A percentile compares a stretch with the other conserved stretches of the same genome.
phyloP scores from a whole-genome alignment of 2,888 invertebrate species.

The Crossocerus cetratus region DNA sequence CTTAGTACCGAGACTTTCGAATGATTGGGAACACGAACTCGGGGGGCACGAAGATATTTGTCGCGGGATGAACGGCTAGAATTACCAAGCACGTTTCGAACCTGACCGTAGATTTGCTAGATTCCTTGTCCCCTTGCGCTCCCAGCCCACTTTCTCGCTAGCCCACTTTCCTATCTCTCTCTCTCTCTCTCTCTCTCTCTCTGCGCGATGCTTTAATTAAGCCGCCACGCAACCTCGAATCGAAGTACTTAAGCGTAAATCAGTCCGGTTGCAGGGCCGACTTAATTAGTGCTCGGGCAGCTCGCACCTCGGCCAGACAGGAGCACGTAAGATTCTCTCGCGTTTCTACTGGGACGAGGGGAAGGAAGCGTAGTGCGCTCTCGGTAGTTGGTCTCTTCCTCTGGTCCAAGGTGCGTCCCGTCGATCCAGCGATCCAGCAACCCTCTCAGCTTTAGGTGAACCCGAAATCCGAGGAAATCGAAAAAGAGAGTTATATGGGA shows the following conservation, averaged over 20 bases:
- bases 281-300: not conserved
- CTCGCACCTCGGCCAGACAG: not conserved
- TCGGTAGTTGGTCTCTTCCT: constrained; percentile 3
- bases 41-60: not conserved
- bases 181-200: no score
- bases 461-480: constrained; percentile 13
- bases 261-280: not conserved
- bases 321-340: constrained; percentile 10
- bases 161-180: no score
- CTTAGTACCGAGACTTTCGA: not conserved
- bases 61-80: constrained; percentile 1
- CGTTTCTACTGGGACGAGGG: constrained; percentile 10
- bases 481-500: constrained; percentile 32
- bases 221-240: no score
- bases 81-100: constrained; percentile 4
- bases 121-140: constrained; percentile 22
- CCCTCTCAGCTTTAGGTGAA: constrained; percentile 27
- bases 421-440: no score
- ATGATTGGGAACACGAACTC: not conserved
- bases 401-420: constrained; percentile 20
- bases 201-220: no score
- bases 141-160: no score
- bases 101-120: constrained; percentile 40
- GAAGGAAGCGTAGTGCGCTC: no score
- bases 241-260: no score